Conservation (phyloP, 2,797 vertebrate genomes). For the Poecilia gillii region DNA sequence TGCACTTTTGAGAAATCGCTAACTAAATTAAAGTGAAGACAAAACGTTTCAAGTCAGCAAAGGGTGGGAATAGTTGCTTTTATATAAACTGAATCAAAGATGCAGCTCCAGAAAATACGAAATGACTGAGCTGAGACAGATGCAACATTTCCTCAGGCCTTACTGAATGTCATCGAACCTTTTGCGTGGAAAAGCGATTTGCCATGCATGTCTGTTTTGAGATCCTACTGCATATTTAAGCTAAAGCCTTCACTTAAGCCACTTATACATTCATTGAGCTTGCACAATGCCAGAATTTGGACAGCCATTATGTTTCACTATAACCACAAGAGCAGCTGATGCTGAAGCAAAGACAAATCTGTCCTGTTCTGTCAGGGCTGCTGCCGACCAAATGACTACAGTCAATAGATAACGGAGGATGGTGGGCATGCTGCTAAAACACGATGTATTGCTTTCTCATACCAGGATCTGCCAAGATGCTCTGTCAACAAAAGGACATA, state of each 20-base stretch:
- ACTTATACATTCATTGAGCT: background rate
- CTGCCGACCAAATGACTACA: constrained; percentile 10
- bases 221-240: constrained; percentile 10
- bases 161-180: constrained; percentile 19
- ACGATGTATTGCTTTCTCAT: constrained; percentile 31
- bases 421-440: constrained; percentile 25
- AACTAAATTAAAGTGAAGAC: constrained; percentile 14
- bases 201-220: constrained; percentile 22
- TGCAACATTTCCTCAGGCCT: constrained; percentile 44
- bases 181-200: constrained; percentile 36
- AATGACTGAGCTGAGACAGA: constrained; percentile 29
- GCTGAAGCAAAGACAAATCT: background rate
- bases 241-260: constrained; percentile 20
- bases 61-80: constrained; percentile 1
- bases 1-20: constrained; percentile 8
- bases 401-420: constrained; percentile 36
- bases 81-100: constrained; percentile 5
- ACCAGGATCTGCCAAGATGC: constrained; percentile 53
- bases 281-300: constrained; percentile 1
- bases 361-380: background rate
- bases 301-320: background rate
- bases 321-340: background rate
- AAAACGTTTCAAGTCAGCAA: constrained; percentile 3
- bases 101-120: background rate
- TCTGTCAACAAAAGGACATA: constrained; percentile 69